phyloP scores from a whole-genome alignment of 2,797 vertebrate genomes.

The Dallia pectoralis region DNA sequence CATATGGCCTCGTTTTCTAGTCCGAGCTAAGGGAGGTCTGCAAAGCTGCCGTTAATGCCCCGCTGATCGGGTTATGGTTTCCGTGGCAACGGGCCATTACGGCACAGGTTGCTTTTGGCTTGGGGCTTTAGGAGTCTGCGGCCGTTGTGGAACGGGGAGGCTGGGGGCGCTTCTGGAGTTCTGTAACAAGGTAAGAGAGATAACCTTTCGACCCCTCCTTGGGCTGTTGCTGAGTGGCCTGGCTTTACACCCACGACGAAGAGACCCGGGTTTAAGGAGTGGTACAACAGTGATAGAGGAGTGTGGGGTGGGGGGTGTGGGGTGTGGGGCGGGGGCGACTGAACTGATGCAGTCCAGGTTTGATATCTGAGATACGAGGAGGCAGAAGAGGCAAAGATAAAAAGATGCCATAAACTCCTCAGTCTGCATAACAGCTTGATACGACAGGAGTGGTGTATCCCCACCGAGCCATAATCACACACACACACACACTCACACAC shows the following conservation, averaged over 20 bases:
- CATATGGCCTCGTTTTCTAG: not conserved
- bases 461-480: constrained; percentile 34
- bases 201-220: constrained; percentile 42
- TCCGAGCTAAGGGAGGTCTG: not conserved
- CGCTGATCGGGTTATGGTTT: constrained; percentile 4
- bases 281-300: not conserved
- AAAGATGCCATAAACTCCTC: constrained; percentile 35
- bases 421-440: constrained; percentile 49
- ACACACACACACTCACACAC: constrained; percentile 8
- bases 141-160: not conserved
- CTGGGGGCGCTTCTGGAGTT: not conserved
- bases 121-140: not conserved
- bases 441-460: constrained; percentile 46
- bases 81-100: constrained; percentile 2
- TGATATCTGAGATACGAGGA: constrained; percentile 52
- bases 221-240: not conserved
- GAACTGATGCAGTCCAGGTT: constrained; percentile 42
- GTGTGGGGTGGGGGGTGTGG: not conserved
- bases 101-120: constrained; percentile 8
- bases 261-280: not conserved
- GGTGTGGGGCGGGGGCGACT: constrained; percentile 11
- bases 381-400: constrained; percentile 50
- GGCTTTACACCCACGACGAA: not conserved
- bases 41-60: not conserved
- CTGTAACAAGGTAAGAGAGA: constrained; percentile 31